Percentiles rank a stretch among this genome's conserved stretches.
These are phyloP conservation scores for Sphinx pinastri DNA, from an alignment of 2,888 invertebrate genomes.

Conservation along the genomic window DNA sequence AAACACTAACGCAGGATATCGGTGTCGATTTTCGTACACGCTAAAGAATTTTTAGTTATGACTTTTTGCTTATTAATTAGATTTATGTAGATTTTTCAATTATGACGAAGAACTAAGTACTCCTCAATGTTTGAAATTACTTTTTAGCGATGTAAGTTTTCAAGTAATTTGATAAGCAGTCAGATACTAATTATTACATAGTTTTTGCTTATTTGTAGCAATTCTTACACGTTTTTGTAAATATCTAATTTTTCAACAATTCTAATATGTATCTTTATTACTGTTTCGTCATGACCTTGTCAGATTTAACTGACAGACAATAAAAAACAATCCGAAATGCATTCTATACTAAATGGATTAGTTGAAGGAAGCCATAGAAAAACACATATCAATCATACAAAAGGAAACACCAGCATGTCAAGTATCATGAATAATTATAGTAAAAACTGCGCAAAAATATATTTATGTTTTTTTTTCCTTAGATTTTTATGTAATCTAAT, in stretches of 20 bases:
- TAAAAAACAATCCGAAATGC: slow-evolving; percentile 23
- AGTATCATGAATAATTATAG: slow-evolving; percentile 20
- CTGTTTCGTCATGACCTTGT: not conserved
- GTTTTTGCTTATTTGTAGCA: no score
- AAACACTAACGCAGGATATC: not conserved
- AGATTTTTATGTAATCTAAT: not conserved
- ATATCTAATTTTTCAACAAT: not conserved
- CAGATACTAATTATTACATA: no score
- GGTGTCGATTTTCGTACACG: not conserved
- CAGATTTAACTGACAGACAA: not conserved
- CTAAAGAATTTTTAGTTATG: no score
- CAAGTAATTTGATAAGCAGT: no score
- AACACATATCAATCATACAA: slow-evolving; percentile 25
- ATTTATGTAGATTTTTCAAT: no score
- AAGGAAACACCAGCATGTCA: slow-evolving; percentile 26
- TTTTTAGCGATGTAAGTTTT: no score
- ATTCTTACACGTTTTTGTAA: no score
- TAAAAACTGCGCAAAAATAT: slow-evolving; percentile 23
- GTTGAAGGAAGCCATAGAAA: slow-evolving; percentile 1
- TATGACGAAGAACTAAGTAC: no score
- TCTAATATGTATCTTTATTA: not conserved
- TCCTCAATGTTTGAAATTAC: no score
- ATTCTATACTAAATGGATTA: slow-evolving; percentile 15
- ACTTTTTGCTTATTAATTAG: no score
- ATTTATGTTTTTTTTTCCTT: not conserved